Evolutionary conservation across 2,797 vertebrate species (phyloP).

Genomic region (Zonotrichia albicollis): DNA sequence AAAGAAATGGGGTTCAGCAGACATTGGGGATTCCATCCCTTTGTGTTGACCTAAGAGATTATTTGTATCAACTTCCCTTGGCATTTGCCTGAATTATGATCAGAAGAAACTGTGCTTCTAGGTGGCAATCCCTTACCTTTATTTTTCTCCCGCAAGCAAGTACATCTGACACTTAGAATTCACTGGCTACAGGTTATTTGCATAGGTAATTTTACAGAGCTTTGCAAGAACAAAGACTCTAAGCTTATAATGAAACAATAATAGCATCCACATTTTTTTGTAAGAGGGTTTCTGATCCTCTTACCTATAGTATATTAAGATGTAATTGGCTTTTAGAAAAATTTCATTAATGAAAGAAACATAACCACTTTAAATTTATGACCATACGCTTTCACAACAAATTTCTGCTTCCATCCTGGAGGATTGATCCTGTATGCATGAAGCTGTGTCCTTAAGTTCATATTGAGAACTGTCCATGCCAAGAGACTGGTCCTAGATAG

Average conservation of each 20-base stretch:
- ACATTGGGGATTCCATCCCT: background rate
- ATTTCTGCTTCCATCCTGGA: background rate
- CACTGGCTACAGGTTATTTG: background rate
- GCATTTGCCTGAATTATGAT: background rate
- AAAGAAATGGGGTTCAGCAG: background rate
- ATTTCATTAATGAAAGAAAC: background rate
- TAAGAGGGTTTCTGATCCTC: constrained; percentile 1
- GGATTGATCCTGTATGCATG: background rate
- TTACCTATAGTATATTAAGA: background rate
- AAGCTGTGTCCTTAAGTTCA: background rate
- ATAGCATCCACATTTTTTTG: background rate
- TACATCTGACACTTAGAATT: background rate
- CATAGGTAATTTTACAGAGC: background rate
- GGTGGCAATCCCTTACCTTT: background rate
- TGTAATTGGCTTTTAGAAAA: background rate
- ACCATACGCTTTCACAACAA: background rate
- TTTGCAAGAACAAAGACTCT: background rate
- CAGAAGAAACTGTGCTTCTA: background rate
- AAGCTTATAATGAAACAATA: constrained; percentile 7
- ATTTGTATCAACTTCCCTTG: background rate
- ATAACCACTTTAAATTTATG: background rate
- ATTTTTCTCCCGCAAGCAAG: background rate
- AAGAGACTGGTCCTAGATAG: background rate
- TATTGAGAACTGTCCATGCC: background rate
- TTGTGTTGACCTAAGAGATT: background rate